A percentile compares a stretch with the other conserved stretches of the same genome.
Evolutionary conservation across 2,113 vertebrate species (phyloP).

Genomic region (Saiga tatarica): DNA sequence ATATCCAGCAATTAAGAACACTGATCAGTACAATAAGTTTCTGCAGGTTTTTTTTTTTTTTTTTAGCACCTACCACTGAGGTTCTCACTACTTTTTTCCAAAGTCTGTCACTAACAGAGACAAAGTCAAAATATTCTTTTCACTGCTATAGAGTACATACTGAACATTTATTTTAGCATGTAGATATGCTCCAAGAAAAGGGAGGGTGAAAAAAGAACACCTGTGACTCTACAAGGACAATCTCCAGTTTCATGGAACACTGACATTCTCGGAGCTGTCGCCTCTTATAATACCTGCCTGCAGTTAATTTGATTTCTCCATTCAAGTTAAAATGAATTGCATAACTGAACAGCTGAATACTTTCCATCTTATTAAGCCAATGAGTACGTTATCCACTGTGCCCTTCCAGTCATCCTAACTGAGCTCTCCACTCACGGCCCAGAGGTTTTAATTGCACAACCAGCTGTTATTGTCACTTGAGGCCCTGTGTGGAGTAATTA

Average conservation of each 20-base stretch:
- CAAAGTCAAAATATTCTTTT: constrained; percentile 63
- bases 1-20: constrained; percentile 8
- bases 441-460: constrained; percentile 64
- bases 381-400: constrained; percentile 32
- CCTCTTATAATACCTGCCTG: constrained; percentile 57
- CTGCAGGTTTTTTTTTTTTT: not conserved
- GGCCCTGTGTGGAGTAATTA: constrained; percentile 52
- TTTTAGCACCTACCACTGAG: not conserved
- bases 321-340: constrained; percentile 74
- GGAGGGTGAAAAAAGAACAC: not conserved
- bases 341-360: constrained; percentile 68
- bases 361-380: constrained; percentile 77
- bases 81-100: constrained; percentile 29
- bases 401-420: constrained; percentile 37
- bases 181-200: constrained; percentile 42
- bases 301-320: constrained; percentile 71
- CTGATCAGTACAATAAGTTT: not conserved
- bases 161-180: constrained; percentile 63
- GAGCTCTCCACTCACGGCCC: constrained; percentile 51
- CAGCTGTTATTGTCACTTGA: constrained; percentile 56
- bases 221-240: constrained; percentile 70
- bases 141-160: constrained; percentile 40
- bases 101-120: constrained; percentile 57
- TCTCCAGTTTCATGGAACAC: constrained; percentile 54
- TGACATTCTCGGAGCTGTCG: constrained; percentile 45